Percentiles rank a stretch among this genome's conserved stretches.
phyloP scores from a whole-genome alignment of 2,113 vertebrate genomes.

The cattle (Bos taurus) region DNA sequence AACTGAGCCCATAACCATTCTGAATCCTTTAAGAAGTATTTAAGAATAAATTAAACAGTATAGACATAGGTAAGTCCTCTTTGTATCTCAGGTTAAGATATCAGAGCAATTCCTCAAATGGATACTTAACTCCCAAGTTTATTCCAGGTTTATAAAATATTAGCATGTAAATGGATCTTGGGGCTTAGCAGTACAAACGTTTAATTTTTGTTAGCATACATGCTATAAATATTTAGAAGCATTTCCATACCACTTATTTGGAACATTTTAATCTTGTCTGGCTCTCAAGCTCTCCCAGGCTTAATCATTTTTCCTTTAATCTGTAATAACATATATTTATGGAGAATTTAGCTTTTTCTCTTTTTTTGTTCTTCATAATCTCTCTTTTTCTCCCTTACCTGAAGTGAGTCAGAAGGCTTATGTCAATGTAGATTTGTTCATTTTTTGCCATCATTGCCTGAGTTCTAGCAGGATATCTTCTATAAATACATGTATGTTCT shows the following conservation, averaged over 20 bases:
- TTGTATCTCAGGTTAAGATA: neutral
- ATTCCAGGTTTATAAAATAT: conserved; percentile 14
- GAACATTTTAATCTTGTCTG: neutral
- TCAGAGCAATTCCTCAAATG: neutral
- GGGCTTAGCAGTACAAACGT: neutral
- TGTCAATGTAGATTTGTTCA: neutral
- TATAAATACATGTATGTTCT: neutral
- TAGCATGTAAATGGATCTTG: neutral
- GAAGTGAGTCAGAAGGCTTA: neutral
- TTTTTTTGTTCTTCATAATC: neutral
- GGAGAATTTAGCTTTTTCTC: neutral
- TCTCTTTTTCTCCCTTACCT: neutral
- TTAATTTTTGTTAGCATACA: conserved; percentile 7
- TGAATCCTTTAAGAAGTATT: neutral
- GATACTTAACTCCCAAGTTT: conserved; percentile 1
- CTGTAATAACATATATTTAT: neutral
- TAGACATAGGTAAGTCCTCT: neutral
- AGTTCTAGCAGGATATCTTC: neutral
- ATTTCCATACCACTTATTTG: neutral
- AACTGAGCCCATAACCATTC: neutral
- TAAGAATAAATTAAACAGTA: neutral
- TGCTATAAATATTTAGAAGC: conserved; percentile 44
- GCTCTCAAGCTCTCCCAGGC: neutral
- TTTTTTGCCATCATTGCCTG: neutral
- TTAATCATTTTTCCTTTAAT: conserved; percentile 12